Conservation (phyloP, 2,888 invertebrate species). For the Idaea dimidiata region DNA sequence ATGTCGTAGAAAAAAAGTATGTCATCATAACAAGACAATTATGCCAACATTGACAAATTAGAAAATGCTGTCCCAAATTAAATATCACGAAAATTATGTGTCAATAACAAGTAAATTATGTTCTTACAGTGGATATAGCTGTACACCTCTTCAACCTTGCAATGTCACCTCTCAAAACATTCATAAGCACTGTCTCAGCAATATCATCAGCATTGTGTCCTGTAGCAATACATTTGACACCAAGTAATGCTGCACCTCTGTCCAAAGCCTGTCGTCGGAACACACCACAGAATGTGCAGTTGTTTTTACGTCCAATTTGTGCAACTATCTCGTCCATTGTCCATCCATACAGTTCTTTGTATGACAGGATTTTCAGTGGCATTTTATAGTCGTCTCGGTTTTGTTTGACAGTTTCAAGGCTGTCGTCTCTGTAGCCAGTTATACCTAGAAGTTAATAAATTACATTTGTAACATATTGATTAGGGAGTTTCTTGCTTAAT, state of each 20-base stretch:
- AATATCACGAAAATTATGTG: too few relatives aligned
- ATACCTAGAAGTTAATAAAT: slow-evolving; percentile 68
- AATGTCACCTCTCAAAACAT: slow-evolving; percentile 97
- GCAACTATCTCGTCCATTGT: slow-evolving; percentile 99
- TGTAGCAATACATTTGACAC: slow-evolving; percentile 96
- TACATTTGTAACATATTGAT: too few relatives aligned
- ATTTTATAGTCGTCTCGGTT: slow-evolving; percentile 97
- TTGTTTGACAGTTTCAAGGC: slow-evolving; percentile 96
- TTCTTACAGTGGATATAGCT: slow-evolving; percentile 90
- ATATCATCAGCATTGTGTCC: slow-evolving; percentile 99
- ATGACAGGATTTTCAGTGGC: slow-evolving; percentile 96
- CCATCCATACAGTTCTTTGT: slow-evolving; percentile 99
- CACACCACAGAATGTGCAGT: slow-evolving; percentile 98
- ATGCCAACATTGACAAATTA: neutral
- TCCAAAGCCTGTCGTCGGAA: slow-evolving; percentile 98
- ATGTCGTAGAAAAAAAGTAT: too few relatives aligned
- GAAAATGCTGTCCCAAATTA: neutral
- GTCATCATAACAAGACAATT: too few relatives aligned
- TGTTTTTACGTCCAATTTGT: slow-evolving; percentile 92
- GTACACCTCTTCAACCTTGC: slow-evolving; percentile 96
- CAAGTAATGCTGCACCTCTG: slow-evolving; percentile 93
- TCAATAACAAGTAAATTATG: slow-evolving; percentile 1
- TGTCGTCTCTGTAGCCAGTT: slow-evolving; percentile 97
- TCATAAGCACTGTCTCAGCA: slow-evolving; percentile 99
- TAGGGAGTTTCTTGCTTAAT: too few relatives aligned